Percentiles rank a stretch among this genome's conserved stretches.
phyloP scores from a whole-genome alignment of 2,888 invertebrate species.

The Ceramica pisi region DNA sequence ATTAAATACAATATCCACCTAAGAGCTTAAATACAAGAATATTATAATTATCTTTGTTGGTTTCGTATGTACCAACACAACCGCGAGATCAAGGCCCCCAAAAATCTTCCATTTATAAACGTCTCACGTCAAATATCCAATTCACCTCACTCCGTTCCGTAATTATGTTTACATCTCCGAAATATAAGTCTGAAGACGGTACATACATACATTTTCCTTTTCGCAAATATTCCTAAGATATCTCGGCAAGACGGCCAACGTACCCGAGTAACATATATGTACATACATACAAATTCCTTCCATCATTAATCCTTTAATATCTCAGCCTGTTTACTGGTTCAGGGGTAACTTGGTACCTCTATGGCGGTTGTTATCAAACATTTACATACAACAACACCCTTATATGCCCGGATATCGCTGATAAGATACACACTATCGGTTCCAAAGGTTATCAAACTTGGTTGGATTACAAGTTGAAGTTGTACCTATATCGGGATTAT shows the following conservation, averaged over 20 bases:
- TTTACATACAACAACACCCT: constrained; percentile 35
- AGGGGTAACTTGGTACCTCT: constrained; percentile 7
- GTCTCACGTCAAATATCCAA: constrained; percentile 24
- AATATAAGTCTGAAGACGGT: constrained; percentile 19
- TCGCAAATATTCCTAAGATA: constrained; percentile 23
- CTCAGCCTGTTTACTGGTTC: constrained; percentile 35
- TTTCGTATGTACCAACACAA: neutral
- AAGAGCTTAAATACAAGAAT: too few relatives aligned
- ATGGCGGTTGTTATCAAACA: constrained; percentile 35
- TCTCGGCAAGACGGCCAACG: neutral
- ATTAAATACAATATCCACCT: neutral
- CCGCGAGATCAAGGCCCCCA: neutral
- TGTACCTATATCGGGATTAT: neutral
- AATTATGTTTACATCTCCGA: constrained; percentile 31
- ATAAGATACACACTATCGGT: constrained; percentile 34
- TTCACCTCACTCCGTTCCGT: constrained; percentile 23
- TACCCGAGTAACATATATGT: neutral
- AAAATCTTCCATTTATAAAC: constrained; percentile 29
- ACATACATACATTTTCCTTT: constrained; percentile 15
- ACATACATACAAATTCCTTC: constrained; percentile 15
- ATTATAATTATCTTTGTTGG: neutral
- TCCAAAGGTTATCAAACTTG: constrained; percentile 7
- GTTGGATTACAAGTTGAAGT: constrained; percentile 10
- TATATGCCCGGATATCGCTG: constrained; percentile 19
- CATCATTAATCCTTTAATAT: constrained; percentile 54